Percentiles rank a stretch among this genome's conserved stretches.
Conservation (phyloP, 2,113 vertebrate species). For the Motacilla alba region DNA sequence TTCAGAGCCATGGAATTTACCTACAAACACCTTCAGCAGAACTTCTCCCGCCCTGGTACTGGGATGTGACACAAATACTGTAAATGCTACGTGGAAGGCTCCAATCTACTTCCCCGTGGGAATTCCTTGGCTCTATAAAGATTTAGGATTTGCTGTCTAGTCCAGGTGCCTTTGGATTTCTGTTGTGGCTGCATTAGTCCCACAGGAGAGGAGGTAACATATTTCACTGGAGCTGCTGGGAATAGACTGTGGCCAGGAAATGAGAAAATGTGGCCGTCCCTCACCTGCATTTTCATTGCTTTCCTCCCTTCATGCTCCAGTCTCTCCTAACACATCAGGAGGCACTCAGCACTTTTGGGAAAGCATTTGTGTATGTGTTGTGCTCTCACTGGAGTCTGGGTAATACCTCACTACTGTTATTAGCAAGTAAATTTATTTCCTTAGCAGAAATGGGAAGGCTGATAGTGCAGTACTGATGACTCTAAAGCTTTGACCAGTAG, state of each 20-base stretch:
- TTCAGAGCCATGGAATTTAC: background rate
- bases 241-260: conserved; percentile 21
- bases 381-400: background rate
- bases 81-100: background rate
- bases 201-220: background rate
- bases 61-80: background rate
- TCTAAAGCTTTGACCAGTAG: background rate
- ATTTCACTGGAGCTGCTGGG: background rate
- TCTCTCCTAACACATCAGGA: background rate
- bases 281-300: conserved; percentile 13
- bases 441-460: background rate
- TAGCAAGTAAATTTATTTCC: background rate
- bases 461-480: background rate
- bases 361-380: background rate
- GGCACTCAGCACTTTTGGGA: background rate
- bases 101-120: background rate
- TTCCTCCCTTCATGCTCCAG: background rate
- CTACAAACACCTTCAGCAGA: background rate
- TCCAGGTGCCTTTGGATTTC: conserved; percentile 13
- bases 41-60: background rate
- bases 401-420: background rate
- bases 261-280: background rate
- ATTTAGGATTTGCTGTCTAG: background rate
- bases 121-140: background rate
- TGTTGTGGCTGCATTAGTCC: background rate